phyloP scores from a whole-genome alignment of 2,797 vertebrate species.

The Phataginus tricuspis region DNA sequence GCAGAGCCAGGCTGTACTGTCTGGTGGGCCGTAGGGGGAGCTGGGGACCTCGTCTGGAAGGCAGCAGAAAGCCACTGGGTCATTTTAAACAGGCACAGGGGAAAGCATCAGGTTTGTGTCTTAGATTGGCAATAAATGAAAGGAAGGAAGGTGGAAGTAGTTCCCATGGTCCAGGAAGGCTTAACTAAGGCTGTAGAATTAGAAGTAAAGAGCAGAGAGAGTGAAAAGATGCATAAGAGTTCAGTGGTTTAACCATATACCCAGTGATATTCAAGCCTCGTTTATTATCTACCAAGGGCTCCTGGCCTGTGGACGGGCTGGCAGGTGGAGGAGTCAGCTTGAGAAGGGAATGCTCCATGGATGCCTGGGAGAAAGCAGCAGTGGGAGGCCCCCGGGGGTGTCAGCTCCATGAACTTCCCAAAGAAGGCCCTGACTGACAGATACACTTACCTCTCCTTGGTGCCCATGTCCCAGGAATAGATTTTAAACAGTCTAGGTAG shows the following conservation, averaged over 20 bases:
- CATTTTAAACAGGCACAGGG: not conserved
- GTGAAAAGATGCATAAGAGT: not conserved
- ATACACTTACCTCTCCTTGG: not conserved
- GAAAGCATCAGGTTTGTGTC: not conserved
- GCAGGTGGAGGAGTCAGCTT: not conserved
- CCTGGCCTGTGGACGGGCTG: not conserved
- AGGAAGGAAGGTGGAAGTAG: not conserved
- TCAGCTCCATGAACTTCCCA: not conserved
- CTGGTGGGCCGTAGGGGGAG: not conserved
- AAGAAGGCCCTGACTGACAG: not conserved
- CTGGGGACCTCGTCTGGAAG: not conserved
- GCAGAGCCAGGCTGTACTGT: not conserved
- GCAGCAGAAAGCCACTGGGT: not conserved
- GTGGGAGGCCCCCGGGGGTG: not conserved
- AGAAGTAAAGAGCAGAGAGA: not conserved
- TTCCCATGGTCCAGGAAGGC: not conserved
- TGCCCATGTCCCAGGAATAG: not conserved
- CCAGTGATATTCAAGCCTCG: not conserved
- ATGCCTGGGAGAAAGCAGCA: not conserved
- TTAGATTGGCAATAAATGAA: not conserved
- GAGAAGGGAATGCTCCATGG: not conserved
- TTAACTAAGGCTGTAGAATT: not conserved
- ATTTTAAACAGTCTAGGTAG: not conserved
- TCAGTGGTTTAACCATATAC: not conserved
- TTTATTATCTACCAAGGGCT: not conserved